Evolutionary conservation across 2,113 vertebrate genomes (phyloP).

Genomic region (Cebus imitator): DNA sequence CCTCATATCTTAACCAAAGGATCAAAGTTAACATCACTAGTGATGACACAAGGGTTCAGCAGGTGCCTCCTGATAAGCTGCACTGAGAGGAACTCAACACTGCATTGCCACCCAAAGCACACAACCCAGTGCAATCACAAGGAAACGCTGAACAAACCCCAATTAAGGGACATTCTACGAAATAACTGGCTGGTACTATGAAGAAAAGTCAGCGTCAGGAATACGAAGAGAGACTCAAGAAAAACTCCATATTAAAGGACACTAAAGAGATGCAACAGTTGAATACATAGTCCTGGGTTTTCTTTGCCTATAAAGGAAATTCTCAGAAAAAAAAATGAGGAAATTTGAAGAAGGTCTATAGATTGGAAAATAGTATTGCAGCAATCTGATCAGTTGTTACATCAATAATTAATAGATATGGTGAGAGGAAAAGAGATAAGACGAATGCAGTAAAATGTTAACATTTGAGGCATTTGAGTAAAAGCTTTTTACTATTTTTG

Average conservation of each 20-base stretch:
- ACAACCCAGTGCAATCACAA: fast-evolving
- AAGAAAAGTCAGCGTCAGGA: neutral
- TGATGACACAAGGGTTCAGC: neutral
- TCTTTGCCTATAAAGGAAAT: neutral
- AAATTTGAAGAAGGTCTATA: neutral
- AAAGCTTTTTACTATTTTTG: neutral
- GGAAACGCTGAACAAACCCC: neutral
- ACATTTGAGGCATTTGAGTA: neutral
- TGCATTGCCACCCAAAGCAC: neutral
- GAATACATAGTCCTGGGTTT: neutral
- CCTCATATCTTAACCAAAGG: neutral
- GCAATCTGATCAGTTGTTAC: neutral
- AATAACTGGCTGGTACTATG: neutral
- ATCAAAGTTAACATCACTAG: neutral
- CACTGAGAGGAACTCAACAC: neutral
- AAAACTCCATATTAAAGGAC: neutral
- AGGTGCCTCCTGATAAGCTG: fast-evolving
- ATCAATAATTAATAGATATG: neutral
- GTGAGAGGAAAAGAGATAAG: neutral
- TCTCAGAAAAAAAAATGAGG: neutral
- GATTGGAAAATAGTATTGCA: neutral
- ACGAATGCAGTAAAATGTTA: neutral
- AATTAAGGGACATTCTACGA: neutral
- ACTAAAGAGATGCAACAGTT: neutral
- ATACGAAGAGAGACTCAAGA: neutral